Evolutionary conservation across 1,140 invertebrate species (phyloP), one percentile per base, ranked within the genome.

Genomic region (Pomacea maculata): DNA sequence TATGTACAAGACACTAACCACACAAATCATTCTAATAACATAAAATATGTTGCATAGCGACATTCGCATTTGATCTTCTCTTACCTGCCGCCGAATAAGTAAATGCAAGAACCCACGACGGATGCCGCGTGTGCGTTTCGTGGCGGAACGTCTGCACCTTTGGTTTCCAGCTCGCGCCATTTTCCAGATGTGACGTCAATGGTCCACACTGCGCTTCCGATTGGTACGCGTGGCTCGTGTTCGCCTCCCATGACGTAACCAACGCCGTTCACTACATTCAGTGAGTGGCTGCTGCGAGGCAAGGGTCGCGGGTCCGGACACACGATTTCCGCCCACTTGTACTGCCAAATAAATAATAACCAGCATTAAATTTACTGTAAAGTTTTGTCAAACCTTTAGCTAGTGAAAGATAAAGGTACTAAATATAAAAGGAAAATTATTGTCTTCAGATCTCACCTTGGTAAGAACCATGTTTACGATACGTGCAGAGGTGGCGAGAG

Each of bases 221-320:
- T 83, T 5, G 86, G 86, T 15, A 83, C 77, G 25, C 85, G 76
- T 15, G 85, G 83, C 61, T 77, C 67, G 70, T 86, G 76, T 77
- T 87, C 86, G 1, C 86, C 86, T 67, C 86, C 86, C 61, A 84
- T 85, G 65, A 86, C 77, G 78, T 82, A 87, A n/a, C 76, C 80
- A 63, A 79, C 74, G 34, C 80, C 75, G 4, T 73, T 75, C 17
- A 86, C 80, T 7, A 84, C 82, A 25, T 80, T 75, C 6, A 85
- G n/a, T 12, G 81, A 75, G 76, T 87, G 86, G 76, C 84, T 85
- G 70, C 86, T 87, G 75, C 86, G 78, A 21, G 75, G 76, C 1
- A 82, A 9, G 10, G 86, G 85, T 11, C 71, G 29, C 2, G 63
- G 45, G 21, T 84, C 85, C 45, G 34, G 19, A 63, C 73, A 78